phyloP scores from a whole-genome alignment of 1,140 invertebrate genomes.

The Bombyx mori region DNA sequence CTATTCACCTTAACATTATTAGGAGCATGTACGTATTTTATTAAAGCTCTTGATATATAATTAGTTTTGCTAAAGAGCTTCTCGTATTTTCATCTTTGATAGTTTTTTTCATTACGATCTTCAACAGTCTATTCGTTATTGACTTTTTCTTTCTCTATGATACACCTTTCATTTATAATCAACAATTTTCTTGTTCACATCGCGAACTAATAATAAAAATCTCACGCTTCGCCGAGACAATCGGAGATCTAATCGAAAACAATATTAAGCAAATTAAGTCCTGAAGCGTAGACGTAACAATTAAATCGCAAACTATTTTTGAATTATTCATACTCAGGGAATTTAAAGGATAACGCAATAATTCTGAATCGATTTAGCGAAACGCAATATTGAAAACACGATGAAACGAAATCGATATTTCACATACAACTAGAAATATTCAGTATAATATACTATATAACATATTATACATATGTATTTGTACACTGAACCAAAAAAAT shows the following conservation, averaged over 20 bases:
- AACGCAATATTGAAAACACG: constrained; percentile 16
- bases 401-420: constrained; percentile 1
- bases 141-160: no score
- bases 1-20: no score
- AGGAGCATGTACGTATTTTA: no score
- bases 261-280: no score
- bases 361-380: constrained; percentile 20
- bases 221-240: not conserved
- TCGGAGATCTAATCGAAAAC: not conserved
- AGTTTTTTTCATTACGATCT: no score
- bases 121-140: no score
- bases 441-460: not conserved
- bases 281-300: not conserved
- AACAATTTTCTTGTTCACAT: no score
- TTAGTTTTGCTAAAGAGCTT: no score
- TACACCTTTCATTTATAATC: no score
- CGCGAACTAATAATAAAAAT: not conserved
- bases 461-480: no score
- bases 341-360: constrained; percentile 6
- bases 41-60: no score
- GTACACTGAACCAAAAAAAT: not conserved
- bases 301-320: constrained; percentile 5
- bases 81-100: no score
- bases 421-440: not conserved
- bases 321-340: constrained; percentile 12